Evolutionary conservation across 2,113 vertebrate species (phyloP), one percentile per base, ranked within the genome.

Genomic region (Zosterops pallidus): DNA sequence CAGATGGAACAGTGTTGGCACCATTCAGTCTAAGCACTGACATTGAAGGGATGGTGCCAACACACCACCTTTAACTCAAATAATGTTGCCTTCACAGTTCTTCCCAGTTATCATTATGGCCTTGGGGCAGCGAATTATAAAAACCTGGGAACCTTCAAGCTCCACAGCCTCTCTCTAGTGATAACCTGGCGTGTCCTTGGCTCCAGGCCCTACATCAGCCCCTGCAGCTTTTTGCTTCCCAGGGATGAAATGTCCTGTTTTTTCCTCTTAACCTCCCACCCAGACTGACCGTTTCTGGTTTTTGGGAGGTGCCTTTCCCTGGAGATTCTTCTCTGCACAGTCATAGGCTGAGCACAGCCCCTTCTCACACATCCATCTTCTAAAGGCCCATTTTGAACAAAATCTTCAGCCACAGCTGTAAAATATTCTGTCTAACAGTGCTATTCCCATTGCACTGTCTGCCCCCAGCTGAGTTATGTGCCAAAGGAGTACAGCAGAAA

Each of bases 161-260:
- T 46, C 47, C 52, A 50, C 39, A 79, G 65, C 5, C 12, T 57
- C n/a, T 29, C 52, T 57, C 42, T 15, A 44, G 9, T 21, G 89
- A n/a, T 42, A 91, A 64, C 20, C 46, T 57, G 29, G 9, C 0
- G 0, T 24, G 41, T 29, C n/a, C 52, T 76, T 7, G 7, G 35
- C 49, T 92, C 18, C 28, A 67, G 47, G 20, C 9, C 33, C 20
- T 53, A 18, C 7, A 3, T 50, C 63, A 63, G 21, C 6, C 17
- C 20, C 65, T 62, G 1, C 4, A 87, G 52, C 12, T 47, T 85
- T 81, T 75, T 85, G 47, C 52, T 67, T 67, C 57, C 50, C 21
- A 71, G 47, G 23, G 29, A 14, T 25, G 23, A 78, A 42, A 78
- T 10, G 15, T 35, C 25, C 39, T 9, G 3, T 68, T 84, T 90